These are phyloP conservation scores for Sogatella furcifera DNA, from an alignment of 1,140 invertebrate genomes.

Conservation along the genomic window DNA sequence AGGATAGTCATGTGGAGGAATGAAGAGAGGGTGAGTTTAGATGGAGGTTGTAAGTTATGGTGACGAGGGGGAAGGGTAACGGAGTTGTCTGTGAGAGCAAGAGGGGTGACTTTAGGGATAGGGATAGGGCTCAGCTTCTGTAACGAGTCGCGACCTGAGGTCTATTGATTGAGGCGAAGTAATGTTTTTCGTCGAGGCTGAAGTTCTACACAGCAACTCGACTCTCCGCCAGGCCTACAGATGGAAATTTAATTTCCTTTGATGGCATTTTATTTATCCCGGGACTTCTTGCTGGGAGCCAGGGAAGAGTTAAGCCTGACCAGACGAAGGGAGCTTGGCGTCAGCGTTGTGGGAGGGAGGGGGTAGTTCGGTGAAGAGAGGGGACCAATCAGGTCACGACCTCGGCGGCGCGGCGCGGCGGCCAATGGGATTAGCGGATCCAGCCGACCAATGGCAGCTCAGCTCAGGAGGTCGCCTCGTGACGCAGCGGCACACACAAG, in stretches of 20 bases:
- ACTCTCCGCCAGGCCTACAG: slow-evolving; percentile 1
- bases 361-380: background rate
- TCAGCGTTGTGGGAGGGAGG: background rate
- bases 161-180: no score
- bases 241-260: slow-evolving; percentile 19
- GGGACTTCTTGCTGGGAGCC: slow-evolving; percentile 3
- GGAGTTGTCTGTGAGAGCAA: background rate
- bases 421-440: slow-evolving; percentile 12
- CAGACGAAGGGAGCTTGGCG: no score
- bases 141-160: no score
- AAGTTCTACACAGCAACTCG: no score
- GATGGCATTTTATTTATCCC: slow-evolving; percentile 19
- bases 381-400: slow-evolving; percentile 11
- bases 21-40: no score
- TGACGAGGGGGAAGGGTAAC: background rate
- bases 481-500: background rate
- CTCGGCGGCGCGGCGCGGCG: background rate
- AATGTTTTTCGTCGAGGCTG: no score
- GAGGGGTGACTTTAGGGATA: slow-evolving; percentile 5
- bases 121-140: no score
- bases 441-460: slow-evolving; percentile 8
- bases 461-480: slow-evolving; percentile 1
- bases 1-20: no score
- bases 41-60: background rate
- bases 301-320: slow-evolving; percentile 9